Base-by-base conservation (phyloP, 1,140 invertebrate genomes). In the Aphis craccivora region DNA sequence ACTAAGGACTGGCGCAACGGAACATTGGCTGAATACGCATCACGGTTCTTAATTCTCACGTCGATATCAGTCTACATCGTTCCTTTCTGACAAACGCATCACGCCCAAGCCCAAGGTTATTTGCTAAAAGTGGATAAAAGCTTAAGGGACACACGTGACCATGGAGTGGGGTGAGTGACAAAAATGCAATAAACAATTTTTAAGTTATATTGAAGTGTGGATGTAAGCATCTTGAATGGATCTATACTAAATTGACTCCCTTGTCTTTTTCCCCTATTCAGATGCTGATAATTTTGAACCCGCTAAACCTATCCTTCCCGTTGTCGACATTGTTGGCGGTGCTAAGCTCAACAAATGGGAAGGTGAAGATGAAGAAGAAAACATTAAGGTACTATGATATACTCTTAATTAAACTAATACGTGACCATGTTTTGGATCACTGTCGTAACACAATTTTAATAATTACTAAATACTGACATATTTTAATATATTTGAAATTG, bases 291-390 rank as follows among this genome's bases (percentile, higher is more conserved):
- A 95, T 94, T 94, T 95, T 91, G 95, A 95, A 51, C 91, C 91
- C 20, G 43, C n/a, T 14, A 93, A 93, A 48, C 91, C 91, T 0
- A 4, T 93, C 48, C 0, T 84, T 22, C 35, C 91, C 0, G 23
- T 94, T 76, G 30, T 14, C 22, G 95, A 95, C 94, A 94, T 95
- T 81, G 95, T 95, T 60, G 94, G 95, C 86, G 95, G 94, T 37
- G 94, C 95, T 94, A 95, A 95, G 51, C 95, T 95, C 93, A 97
- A 98, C 95, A 98, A 97, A 96, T 98, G 98, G 98, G 97, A 97
- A 95, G 98, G 97, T 92, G 98, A 98, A 95, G 98, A 98, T 95
- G 97, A 98, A 94, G 97, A 97, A 94, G 97, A 98, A 93, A 97
- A 97, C 94, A 97, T 98, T 94, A 98, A 98, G 96, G 98, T 98